Conservation (phyloP, 1,140 invertebrate genomes). For the Cephus cinctus region DNA sequence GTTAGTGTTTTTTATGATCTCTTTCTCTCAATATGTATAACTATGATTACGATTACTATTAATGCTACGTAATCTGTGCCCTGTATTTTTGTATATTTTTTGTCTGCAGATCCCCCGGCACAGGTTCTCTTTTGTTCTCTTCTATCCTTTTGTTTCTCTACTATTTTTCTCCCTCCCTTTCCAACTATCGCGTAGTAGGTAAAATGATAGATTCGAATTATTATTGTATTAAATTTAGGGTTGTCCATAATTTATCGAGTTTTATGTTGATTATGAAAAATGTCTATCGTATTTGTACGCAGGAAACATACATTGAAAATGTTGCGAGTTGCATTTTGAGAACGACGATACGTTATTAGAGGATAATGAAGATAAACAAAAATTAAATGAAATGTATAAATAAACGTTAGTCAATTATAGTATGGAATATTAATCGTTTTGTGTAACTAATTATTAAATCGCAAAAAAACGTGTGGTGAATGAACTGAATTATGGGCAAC, state of each 20-base stretch:
- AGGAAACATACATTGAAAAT: constrained; percentile 8
- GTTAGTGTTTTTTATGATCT: constrained; percentile 59
- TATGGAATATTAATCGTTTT: constrained; percentile 45
- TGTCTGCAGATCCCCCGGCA: constrained; percentile 35
- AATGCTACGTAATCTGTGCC: constrained; percentile 52
- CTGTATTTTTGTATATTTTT: constrained; percentile 54
- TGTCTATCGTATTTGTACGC: constrained; percentile 16
- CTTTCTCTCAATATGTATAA: constrained; percentile 51
- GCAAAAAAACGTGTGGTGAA: constrained; percentile 15
- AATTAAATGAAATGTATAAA: constrained; percentile 41
- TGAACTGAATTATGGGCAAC: constrained; percentile 53
- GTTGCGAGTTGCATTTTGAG: constrained; percentile 11
- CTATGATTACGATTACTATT: constrained; percentile 43
- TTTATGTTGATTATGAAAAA: constrained; percentile 27
- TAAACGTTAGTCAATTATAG: constrained; percentile 54
- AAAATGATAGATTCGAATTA: constrained; percentile 36
- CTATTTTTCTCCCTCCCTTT: constrained; percentile 11
- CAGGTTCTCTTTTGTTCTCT: constrained; percentile 31
- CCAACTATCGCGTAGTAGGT: constrained; percentile 26
- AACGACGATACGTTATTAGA: constrained; percentile 14
- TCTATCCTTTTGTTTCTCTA: neutral
- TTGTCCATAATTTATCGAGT: constrained; percentile 53
- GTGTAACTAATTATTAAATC: constrained; percentile 29
- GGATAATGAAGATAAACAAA: constrained; percentile 15
- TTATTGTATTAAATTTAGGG: constrained; percentile 43